Conservation (phyloP, 1,140 invertebrate species). For the Diuraphis noxia region DNA sequence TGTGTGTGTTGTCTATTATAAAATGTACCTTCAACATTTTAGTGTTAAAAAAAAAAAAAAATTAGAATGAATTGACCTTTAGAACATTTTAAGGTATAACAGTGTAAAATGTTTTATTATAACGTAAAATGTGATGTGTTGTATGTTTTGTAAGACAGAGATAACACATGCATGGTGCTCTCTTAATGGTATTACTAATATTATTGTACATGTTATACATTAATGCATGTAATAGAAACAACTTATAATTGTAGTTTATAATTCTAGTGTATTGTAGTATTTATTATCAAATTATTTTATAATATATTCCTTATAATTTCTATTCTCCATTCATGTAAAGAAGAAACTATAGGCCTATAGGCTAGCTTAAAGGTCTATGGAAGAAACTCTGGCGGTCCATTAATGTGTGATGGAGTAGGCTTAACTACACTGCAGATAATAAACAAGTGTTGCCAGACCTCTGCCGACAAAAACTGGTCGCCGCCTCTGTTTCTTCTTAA, state of each 20-base stretch:
- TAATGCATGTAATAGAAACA: background rate
- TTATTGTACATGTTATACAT: background rate
- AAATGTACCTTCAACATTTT: too few species aligned
- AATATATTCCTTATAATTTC: background rate
- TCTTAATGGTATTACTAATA: background rate
- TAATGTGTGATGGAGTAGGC: too few species aligned
- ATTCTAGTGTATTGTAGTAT: background rate
- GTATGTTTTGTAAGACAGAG: background rate
- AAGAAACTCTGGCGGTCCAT: too few species aligned
- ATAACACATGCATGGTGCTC: fast-evolving
- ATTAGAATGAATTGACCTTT: background rate
- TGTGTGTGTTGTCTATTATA: background rate
- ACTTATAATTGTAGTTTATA: background rate
- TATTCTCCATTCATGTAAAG: too few species aligned
- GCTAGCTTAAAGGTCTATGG: too few species aligned
- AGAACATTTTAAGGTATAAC: background rate
- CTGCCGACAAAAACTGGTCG: too few species aligned
- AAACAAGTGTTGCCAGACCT: too few species aligned
- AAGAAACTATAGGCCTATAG: too few species aligned
- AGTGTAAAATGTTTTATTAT: background rate
- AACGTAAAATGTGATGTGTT: background rate
- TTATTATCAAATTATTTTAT: background rate
- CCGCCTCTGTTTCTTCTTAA: too few species aligned
- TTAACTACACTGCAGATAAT: too few species aligned
- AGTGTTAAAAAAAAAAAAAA: too few species aligned